phyloP scores from a whole-genome alignment of 2,888 invertebrate genomes.

The Ormyrus rosae region DNA sequence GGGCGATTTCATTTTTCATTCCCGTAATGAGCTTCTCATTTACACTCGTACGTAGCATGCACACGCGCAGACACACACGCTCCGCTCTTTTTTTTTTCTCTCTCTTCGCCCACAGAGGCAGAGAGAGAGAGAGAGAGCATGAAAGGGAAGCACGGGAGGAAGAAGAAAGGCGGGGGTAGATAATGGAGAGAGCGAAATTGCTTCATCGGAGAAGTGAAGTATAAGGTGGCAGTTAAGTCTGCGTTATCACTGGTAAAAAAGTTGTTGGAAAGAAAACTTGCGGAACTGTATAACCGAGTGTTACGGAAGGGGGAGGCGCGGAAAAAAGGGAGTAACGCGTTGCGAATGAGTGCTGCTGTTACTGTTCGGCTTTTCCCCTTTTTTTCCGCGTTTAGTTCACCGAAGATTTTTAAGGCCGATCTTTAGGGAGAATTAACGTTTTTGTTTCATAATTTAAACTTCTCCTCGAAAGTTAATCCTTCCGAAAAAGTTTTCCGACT shows the following conservation, averaged over 20 bases:
- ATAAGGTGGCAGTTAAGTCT: constrained; percentile 37
- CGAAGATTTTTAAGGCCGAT: background rate
- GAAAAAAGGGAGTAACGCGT: constrained; percentile 7
- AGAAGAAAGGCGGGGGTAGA: background rate
- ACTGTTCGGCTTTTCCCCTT: background rate
- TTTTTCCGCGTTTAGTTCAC: background rate
- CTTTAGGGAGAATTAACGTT: background rate
- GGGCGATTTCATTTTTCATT: constrained; percentile 36
- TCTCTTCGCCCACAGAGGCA: background rate
- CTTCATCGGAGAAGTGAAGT: constrained; percentile 31
- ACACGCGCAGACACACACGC: background rate
- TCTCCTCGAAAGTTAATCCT: background rate
- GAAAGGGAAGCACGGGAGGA: background rate
- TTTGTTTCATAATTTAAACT: background rate
- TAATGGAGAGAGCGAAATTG: constrained; percentile 30
- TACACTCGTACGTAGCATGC: too few species aligned
- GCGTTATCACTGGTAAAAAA: constrained; percentile 38
- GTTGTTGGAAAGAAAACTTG: constrained; percentile 31
- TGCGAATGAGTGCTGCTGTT: background rate
- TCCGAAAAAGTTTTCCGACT: background rate
- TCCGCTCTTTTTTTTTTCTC: background rate
- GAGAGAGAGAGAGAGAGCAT: background rate
- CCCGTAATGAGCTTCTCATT: constrained; percentile 4
- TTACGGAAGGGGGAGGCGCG: background rate
- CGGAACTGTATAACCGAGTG: constrained; percentile 1